Conservation (phyloP, 2,113 vertebrate genomes). For the Melanerpes aurifrons region DNA sequence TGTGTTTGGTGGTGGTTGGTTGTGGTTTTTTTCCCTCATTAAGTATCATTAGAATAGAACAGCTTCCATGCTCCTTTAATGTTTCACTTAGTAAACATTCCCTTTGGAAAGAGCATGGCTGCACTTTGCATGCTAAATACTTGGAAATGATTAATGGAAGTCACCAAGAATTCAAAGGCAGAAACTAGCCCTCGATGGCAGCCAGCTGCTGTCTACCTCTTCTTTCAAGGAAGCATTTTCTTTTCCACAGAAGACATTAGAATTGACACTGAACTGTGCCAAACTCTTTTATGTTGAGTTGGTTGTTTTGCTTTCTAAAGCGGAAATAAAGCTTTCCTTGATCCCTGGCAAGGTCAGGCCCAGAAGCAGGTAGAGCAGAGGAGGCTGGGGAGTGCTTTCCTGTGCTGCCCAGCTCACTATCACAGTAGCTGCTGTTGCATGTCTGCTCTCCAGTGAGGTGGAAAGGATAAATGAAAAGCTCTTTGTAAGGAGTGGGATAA, state of each 20-base stretch:
- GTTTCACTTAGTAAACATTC: conserved; percentile 56
- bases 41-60: conserved; percentile 38
- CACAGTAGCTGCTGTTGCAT: neutral
- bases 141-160: neutral
- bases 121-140: neutral
- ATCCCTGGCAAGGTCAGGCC: neutral
- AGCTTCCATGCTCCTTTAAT: conserved; percentile 51
- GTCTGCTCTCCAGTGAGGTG: neutral
- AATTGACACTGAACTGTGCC: neutral
- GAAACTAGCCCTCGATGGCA: neutral
- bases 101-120: conserved; percentile 9
- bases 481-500: neutral
- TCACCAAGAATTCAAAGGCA: conserved; percentile 18
- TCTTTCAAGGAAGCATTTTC: neutral
- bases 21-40: conserved; percentile 25
- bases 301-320: neutral
- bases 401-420: neutral
- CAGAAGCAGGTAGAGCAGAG: neutral
- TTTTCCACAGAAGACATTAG: neutral
- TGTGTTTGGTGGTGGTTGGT: neutral
- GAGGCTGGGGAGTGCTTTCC: neutral
- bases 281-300: neutral
- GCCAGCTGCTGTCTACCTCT: neutral
- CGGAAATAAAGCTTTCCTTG: neutral
- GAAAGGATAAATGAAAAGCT: neutral